phyloP scores from a whole-genome alignment of 1,140 invertebrate species.

The Drosophila funebris region DNA sequence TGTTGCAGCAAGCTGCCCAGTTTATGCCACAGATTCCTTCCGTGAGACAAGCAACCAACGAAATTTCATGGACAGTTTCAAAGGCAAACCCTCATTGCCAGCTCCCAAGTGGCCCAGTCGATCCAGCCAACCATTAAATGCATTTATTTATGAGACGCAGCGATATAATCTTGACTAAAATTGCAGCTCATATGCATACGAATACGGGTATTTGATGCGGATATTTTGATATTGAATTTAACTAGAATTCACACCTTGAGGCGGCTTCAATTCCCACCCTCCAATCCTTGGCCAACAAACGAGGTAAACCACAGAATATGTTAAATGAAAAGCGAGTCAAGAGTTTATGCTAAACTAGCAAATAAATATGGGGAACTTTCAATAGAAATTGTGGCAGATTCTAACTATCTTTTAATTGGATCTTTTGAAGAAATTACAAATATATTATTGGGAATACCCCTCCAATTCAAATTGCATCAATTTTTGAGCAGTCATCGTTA shows the following conservation, averaged over 20 bases:
- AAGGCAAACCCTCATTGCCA: constrained; percentile 25
- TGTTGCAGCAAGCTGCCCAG: constrained; percentile 3
- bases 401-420: neutral
- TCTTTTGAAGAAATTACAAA: neutral
- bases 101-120: constrained; percentile 22
- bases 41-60: constrained; percentile 64
- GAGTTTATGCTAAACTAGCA: neutral
- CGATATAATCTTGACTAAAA: constrained; percentile 59
- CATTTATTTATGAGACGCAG: constrained; percentile 75
- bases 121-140: constrained; percentile 67
- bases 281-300: neutral
- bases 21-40: constrained; percentile 62
- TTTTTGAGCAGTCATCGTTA: neutral
- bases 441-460: neutral
- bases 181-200: constrained; percentile 70
- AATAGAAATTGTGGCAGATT: neutral
- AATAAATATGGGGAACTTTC: neutral
- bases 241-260: constrained; percentile 74
- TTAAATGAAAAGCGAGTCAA: neutral
- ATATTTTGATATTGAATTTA: constrained; percentile 72
- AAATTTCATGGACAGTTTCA: constrained; percentile 51
- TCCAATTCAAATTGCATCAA: neutral
- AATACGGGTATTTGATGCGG: constrained; percentile 25
- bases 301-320: constrained; percentile 6
- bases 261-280: neutral